Evolutionary conservation across 2,888 invertebrate genomes (phyloP).

Genomic region (Schizaphis graminum): DNA sequence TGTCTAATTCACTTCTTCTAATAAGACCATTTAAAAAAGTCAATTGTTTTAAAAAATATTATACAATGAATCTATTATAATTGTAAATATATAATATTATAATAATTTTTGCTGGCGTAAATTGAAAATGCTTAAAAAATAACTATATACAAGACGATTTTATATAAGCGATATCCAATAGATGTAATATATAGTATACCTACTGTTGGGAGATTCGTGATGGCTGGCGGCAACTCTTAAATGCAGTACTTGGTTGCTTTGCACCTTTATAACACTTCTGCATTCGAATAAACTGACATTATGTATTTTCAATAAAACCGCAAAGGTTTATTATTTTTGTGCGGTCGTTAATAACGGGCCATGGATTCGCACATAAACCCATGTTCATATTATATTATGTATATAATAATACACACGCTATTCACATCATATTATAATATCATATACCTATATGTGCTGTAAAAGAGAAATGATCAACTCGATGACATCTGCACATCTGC

Average conservation of each 20-base stretch:
- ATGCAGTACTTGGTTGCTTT: background rate
- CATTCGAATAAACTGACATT: background rate
- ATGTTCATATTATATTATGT: background rate
- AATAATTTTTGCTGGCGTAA: background rate
- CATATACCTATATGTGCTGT: background rate
- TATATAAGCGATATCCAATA: background rate
- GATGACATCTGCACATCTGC: background rate
- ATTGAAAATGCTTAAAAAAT: background rate
- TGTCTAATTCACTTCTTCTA: background rate
- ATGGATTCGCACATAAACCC: background rate
- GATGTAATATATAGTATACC: no score
- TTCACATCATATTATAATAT: background rate
- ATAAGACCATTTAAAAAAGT: background rate
- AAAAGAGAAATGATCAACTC: background rate
- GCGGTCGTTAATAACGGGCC: background rate
- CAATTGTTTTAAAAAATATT: background rate
- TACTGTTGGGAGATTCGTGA: no score
- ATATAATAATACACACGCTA: background rate
- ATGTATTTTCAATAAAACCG: background rate
- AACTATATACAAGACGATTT: background rate
- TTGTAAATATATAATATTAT: background rate
- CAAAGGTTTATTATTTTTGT: conserved; percentile 20
- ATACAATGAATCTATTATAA: background rate
- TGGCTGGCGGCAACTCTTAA: background rate
- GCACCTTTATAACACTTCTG: background rate